A percentile compares a stretch with the other conserved stretches of the same genome.
Evolutionary conservation across 35 echinoderm and acorn worm genomes (phyloP).

Genomic region (Eucidaris tribuloides): DNA sequence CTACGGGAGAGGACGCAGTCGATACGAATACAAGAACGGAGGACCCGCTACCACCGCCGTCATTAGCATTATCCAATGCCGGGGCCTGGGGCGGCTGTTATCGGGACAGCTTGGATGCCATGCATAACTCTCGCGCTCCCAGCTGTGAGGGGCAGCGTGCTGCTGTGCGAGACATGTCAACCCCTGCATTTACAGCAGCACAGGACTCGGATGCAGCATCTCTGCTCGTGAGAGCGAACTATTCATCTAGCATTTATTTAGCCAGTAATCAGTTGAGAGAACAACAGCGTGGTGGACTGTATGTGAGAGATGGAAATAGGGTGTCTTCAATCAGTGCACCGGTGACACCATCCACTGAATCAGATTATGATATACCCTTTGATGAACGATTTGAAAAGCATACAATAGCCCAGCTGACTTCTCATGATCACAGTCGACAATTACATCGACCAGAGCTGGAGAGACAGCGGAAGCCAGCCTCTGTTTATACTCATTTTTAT

Average conservation of each 20-base stretch:
- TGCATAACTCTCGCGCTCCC: constrained; percentile 29
- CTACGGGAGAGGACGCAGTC: background rate
- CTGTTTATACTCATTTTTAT: background rate
- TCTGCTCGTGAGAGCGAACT: background rate
- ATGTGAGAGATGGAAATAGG: constrained; percentile 17
- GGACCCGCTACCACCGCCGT: constrained; percentile 5
- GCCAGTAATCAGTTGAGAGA: constrained; percentile 5
- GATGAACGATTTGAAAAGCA: constrained; percentile 18
- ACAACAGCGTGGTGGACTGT: background rate
- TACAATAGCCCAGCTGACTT: background rate
- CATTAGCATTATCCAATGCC: constrained; percentile 38
- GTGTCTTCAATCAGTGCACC: background rate
- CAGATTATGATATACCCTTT: background rate
- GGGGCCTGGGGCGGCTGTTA: constrained; percentile 28
- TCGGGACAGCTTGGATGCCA: constrained; percentile 25
- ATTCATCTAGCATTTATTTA: constrained; percentile 9
- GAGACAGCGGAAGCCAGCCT: background rate
- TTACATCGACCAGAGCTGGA: background rate
- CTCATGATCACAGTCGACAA: background rate
- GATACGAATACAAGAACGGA: constrained; percentile 7
- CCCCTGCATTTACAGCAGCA: constrained; percentile 7
- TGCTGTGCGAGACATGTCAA: constrained; percentile 19
- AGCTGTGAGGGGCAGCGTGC: constrained; percentile 33
- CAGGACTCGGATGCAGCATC: constrained; percentile 1
- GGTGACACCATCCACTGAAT: background rate